These are phyloP conservation scores for Cheilinus undulatus DNA, from an alignment of 2,113 vertebrate species.

Conservation along the genomic window DNA sequence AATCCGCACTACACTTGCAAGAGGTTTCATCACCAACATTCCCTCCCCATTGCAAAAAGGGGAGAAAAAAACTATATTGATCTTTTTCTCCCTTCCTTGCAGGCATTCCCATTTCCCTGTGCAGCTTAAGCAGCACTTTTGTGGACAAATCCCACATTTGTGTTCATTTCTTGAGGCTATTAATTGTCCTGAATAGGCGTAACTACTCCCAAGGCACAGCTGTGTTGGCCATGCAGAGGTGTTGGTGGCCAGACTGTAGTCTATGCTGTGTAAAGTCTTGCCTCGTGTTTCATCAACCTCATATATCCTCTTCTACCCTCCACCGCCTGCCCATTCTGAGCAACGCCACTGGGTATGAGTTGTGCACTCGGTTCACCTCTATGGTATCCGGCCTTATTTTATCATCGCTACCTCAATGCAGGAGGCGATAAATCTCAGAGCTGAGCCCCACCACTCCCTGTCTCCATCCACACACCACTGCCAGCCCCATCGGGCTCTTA, in stretches of 20 bases:
- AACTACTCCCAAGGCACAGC: conserved; percentile 70
- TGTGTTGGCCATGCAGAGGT: conserved; percentile 64
- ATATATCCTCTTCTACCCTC: conserved; percentile 63
- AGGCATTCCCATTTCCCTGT: conserved; percentile 77
- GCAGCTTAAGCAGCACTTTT: conserved; percentile 82
- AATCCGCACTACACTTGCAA: conserved; percentile 80
- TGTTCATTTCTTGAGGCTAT: conserved; percentile 79
- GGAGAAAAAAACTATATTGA: conserved; percentile 67
- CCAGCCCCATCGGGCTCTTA: conserved; percentile 59
- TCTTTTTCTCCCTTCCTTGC: conserved; percentile 71
- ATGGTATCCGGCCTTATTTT: conserved; percentile 61
- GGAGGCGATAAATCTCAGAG: conserved; percentile 73
- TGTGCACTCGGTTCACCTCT: conserved; percentile 66
- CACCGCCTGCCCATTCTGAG: conserved; percentile 58
- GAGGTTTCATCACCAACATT: conserved; percentile 82
- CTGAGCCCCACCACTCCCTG: conserved; percentile 71
- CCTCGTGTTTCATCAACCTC: conserved; percentile 83
- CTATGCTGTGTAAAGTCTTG: conserved; percentile 71
- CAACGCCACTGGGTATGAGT: conserved; percentile 66
- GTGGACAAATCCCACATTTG: conserved; percentile 77
- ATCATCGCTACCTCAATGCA: conserved; percentile 61
- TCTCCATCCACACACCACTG: conserved; percentile 45
- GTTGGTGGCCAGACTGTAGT: conserved; percentile 62
- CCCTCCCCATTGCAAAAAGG: conserved; percentile 65
- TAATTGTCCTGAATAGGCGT: conserved; percentile 78